Conservation (phyloP, 2,797 vertebrate species). For the Vultur gryphus region DNA sequence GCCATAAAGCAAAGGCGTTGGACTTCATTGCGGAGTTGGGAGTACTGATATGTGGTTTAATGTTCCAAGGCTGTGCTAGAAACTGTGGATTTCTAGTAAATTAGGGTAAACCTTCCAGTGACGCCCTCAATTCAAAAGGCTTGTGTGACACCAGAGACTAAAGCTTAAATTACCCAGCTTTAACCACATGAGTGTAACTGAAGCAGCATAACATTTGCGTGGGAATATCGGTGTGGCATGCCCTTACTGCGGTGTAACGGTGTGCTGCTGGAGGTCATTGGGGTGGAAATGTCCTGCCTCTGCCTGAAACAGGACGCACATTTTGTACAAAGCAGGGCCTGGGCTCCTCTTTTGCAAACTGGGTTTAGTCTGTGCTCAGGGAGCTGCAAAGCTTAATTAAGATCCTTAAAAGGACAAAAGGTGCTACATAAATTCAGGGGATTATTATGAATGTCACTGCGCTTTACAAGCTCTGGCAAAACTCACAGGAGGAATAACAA, state of each 20-base stretch:
- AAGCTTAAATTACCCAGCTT: neutral
- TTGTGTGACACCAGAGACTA: neutral
- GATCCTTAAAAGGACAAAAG: conserved; percentile 63
- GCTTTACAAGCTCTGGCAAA: conserved; percentile 57
- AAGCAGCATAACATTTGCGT: neutral
- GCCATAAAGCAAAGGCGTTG: accelerated
- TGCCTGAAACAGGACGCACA: neutral
- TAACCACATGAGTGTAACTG: neutral
- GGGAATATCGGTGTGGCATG: accelerated
- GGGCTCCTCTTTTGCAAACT: neutral
- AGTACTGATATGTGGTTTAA: accelerated
- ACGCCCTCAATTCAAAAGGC: neutral
- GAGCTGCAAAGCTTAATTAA: conserved; percentile 55
- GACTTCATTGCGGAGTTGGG: accelerated
- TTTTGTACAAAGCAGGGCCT: neutral
- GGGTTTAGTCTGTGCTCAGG: conserved; percentile 6
- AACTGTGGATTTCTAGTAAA: neutral
- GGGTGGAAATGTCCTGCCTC: neutral
- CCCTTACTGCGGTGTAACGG: too few species aligned
- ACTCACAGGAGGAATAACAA: conserved; percentile 49
- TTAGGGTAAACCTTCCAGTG: neutral
- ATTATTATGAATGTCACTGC: conserved; percentile 65
- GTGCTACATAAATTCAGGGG: conserved; percentile 46
- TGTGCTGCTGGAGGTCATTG: accelerated
- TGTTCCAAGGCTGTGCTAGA: neutral